phyloP scores from a whole-genome alignment of 1,140 invertebrate species.

The Trachelipus rathkii region DNA sequence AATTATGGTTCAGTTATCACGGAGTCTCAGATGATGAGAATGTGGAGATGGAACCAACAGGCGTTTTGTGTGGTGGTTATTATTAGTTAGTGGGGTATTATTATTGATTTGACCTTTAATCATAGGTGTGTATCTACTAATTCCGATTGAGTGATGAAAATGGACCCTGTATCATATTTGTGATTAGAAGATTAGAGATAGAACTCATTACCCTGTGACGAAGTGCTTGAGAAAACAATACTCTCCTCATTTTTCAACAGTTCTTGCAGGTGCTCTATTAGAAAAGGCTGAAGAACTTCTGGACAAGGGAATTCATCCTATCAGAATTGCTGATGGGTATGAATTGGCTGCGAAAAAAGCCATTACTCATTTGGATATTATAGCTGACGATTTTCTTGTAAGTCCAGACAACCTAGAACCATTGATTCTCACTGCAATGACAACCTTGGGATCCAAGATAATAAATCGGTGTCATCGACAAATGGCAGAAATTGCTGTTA shows the following conservation, averaged over 20 bases:
- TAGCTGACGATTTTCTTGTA: constrained; percentile 85
- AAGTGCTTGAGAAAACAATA: too few species aligned
- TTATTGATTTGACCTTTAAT: too few species aligned
- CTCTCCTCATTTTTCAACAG: constrained; percentile 54
- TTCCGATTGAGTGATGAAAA: too few species aligned
- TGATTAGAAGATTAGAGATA: too few species aligned
- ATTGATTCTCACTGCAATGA: constrained; percentile 92
- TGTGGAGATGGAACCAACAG: too few species aligned
- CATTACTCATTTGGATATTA: constrained; percentile 77
- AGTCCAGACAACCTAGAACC: constrained; percentile 77
- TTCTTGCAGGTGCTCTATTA: constrained; percentile 82
- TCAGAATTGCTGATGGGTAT: constrained; percentile 97
- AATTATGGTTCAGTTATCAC: too few species aligned
- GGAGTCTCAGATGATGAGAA: too few species aligned
- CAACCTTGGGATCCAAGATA: constrained; percentile 98
- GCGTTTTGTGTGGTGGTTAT: too few species aligned
- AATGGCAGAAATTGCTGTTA: constrained; percentile 98
- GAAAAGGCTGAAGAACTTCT: constrained; percentile 91
- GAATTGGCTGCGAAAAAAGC: constrained; percentile 92
- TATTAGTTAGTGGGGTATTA: too few species aligned
- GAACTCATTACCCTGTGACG: too few species aligned
- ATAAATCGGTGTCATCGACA: constrained; percentile 69
- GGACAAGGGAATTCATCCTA: constrained; percentile 97
- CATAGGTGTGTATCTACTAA: too few species aligned
- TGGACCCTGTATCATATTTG: too few species aligned